Evolutionary conservation across 2,888 invertebrate species (phyloP).

Genomic region (Pegoplata infirma): DNA sequence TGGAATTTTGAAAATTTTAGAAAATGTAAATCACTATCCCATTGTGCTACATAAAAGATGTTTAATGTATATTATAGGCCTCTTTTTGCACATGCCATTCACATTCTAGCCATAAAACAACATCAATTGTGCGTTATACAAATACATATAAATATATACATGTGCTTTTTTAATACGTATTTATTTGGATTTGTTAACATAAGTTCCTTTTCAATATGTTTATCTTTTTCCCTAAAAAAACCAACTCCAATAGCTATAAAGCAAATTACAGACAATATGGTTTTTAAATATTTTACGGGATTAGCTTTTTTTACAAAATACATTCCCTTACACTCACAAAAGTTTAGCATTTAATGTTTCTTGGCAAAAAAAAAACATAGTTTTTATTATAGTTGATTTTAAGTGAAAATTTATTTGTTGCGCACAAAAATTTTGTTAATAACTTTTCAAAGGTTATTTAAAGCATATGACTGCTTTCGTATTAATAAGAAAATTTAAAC

Average conservation of each 20-base stretch:
- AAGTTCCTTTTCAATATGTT: conserved; percentile 9
- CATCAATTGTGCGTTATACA: conserved; percentile 21
- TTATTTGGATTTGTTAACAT: neutral
- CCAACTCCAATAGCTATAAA: conserved; percentile 34
- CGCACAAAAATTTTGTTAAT: too few species aligned
- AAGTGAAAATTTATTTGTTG: too few species aligned
- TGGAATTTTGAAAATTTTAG: too few species aligned
- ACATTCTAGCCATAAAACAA: conserved; percentile 29
- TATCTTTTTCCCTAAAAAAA: neutral
- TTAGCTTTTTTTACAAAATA: conserved; percentile 11
- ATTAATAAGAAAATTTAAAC: too few species aligned
- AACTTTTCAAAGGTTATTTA: too few species aligned
- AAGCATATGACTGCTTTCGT: too few species aligned
- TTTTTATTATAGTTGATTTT: too few species aligned
- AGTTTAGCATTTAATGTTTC: neutral
- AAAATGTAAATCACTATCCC: conserved; percentile 3
- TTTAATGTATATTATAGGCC: conserved; percentile 19
- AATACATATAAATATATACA: neutral
- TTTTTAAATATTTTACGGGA: conserved; percentile 41
- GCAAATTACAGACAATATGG: conserved; percentile 35
- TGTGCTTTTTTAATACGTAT: neutral
- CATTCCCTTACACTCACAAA: neutral
- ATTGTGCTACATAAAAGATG: conserved; percentile 31
- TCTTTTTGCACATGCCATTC: conserved; percentile 30
- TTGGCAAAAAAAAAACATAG: too few species aligned